Conservation (phyloP, 2,888 invertebrate species). For the Malthinus flaveolus region DNA sequence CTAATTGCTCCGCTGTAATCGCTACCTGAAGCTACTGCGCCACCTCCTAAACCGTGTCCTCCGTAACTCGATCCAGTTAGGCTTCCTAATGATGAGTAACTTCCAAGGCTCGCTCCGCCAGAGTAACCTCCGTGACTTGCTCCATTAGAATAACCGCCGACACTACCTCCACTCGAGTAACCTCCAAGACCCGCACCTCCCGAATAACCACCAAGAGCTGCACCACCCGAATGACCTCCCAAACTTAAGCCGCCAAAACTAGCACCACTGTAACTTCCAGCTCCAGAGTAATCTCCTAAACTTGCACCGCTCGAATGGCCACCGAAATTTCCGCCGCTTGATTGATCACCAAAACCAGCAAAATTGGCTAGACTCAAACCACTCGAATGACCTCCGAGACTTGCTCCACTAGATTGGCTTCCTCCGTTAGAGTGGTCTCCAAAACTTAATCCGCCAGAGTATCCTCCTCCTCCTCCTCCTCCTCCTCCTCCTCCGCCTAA, state of each 20-base stretch:
- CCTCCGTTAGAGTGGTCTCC: background rate
- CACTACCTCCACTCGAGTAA: constrained; percentile 12
- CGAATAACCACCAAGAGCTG: constrained; percentile 15
- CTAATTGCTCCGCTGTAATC: constrained; percentile 3
- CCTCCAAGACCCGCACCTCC: constrained; percentile 16
- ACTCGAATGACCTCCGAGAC: constrained; percentile 14
- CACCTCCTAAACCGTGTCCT: constrained; percentile 5
- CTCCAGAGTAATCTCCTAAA: constrained; percentile 4
- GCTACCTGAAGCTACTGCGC: constrained; percentile 11
- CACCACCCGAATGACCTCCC: constrained; percentile 5
- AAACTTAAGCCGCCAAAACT: background rate
- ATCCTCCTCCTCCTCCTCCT: constrained; percentile 9
- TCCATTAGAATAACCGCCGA: constrained; percentile 15
- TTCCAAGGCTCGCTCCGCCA: constrained; percentile 1
- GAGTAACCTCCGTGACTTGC: constrained; percentile 15
- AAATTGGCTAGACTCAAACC: constrained; percentile 15
- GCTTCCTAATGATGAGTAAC: background rate
- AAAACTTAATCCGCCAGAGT: background rate
- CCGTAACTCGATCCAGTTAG: background rate
- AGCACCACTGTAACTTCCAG: constrained; percentile 1
- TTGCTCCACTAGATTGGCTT: constrained; percentile 4
- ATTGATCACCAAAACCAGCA: constrained; percentile 13
- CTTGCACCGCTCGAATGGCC: background rate
- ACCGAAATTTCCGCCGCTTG: constrained; percentile 5
- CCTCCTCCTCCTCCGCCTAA: constrained; percentile 9